Evolutionary conservation across 2,888 invertebrate genomes (phyloP).

Genomic region (Amiota mariae): DNA sequence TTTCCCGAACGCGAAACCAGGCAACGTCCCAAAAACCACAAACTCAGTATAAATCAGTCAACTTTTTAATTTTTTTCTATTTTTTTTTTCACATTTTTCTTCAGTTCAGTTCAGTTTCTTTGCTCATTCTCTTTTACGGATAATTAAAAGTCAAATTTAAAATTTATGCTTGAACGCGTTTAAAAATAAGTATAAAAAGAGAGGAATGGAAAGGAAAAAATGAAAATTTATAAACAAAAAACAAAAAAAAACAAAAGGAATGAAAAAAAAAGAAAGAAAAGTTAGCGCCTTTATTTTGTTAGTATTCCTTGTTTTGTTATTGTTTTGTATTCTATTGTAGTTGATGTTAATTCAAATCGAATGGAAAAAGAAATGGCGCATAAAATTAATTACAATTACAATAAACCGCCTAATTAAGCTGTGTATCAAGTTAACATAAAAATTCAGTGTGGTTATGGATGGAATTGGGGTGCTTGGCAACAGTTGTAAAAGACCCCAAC

Average conservation of each 20-base stretch:
- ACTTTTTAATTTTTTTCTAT: not conserved
- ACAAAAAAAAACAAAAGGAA: slow-evolving; percentile 13
- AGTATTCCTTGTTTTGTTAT: not conserved
- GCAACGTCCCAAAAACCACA: not conserved
- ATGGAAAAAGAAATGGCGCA: slow-evolving; percentile 37
- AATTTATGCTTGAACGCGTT: slow-evolving; percentile 49
- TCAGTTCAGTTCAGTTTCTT: not conserved
- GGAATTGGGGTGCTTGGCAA: slow-evolving; percentile 43
- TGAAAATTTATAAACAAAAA: not conserved
- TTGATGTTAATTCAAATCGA: not conserved
- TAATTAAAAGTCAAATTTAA: slow-evolving; percentile 56
- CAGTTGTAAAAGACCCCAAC: slow-evolving; percentile 30
- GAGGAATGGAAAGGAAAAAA: slow-evolving; percentile 27
- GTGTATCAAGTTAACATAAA: slow-evolving; percentile 33
- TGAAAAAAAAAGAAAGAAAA: slow-evolving; percentile 35
- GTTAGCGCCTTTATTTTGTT: slow-evolving; percentile 17
- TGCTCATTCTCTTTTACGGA: slow-evolving; percentile 31
- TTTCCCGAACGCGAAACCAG: not conserved
- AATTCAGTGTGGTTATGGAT: not conserved
- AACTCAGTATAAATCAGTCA: not conserved
- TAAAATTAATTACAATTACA: slow-evolving; percentile 73
- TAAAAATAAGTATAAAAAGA: slow-evolving; percentile 36
- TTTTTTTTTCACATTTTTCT: not conserved
- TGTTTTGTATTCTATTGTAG: not conserved
- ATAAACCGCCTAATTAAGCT: slow-evolving; percentile 73